Conservation (phyloP, 2,888 invertebrate species). For the Eutolmus rufibarbis region DNA sequence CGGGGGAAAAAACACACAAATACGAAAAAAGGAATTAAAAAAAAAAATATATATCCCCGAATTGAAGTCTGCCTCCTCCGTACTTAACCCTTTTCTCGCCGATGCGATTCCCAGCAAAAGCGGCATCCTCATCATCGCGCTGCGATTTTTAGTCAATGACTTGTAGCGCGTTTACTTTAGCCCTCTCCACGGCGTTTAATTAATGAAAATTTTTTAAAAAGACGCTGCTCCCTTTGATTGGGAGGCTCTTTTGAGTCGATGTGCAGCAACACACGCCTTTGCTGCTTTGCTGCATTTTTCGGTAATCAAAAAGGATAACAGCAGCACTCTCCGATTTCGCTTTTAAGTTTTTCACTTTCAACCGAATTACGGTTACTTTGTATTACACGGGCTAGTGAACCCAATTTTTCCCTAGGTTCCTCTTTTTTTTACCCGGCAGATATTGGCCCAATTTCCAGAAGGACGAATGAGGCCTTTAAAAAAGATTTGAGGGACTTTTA, state of each 20-base stretch:
- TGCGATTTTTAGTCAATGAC: constrained; percentile 32
- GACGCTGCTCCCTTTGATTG: not conserved
- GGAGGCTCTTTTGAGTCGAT: not conserved
- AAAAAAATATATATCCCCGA: not conserved
- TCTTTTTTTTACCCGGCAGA: not conserved
- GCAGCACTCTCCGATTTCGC: not conserved
- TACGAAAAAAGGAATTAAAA: not conserved
- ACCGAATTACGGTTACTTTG: not conserved
- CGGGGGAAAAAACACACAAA: not conserved
- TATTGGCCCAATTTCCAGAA: not conserved
- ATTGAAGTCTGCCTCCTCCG: constrained; percentile 9
- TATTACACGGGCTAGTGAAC: not conserved
- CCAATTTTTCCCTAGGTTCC: not conserved
- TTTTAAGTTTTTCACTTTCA: not conserved
- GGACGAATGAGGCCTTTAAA: not conserved
- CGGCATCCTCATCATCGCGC: not conserved
- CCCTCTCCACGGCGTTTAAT: constrained; percentile 4
- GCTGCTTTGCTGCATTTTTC: not conserved
- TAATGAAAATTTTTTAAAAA: constrained; percentile 16
- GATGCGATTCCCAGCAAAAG: not conserved
- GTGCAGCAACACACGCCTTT: not conserved
- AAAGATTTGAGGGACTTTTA: not conserved
- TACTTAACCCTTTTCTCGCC: constrained; percentile 36
- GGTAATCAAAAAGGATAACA: not conserved
- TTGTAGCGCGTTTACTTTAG: constrained; percentile 19